phyloP scores from a whole-genome alignment of 2,888 invertebrate genomes.

The Heliconius aoede region DNA sequence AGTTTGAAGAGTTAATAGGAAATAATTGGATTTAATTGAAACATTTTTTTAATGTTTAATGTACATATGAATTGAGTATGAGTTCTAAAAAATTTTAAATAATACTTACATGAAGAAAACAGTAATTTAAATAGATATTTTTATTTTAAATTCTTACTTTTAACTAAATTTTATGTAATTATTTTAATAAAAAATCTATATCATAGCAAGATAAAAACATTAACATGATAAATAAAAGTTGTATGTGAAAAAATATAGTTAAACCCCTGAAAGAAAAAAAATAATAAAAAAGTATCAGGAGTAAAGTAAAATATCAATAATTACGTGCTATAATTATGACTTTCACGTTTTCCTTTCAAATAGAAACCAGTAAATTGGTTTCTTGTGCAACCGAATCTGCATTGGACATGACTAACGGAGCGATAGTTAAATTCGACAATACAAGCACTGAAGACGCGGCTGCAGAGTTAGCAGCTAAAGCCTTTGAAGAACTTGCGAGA shows the following conservation, averaged over 20 bases:
- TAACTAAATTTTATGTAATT: no score
- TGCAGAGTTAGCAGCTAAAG: conserved; percentile 64
- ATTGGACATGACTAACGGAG: conserved; percentile 63
- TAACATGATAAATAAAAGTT: background rate
- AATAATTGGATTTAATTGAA: no score
- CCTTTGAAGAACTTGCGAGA: conserved; percentile 64
- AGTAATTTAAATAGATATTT: no score
- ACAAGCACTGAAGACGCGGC: conserved; percentile 63
- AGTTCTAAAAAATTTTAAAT: no score
- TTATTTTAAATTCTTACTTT: no score
- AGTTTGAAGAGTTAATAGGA: no score
- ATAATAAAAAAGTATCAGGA: background rate
- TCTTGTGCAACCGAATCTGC: conserved; percentile 66
- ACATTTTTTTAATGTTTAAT: no score
- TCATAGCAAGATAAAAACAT: background rate
- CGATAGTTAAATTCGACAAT: conserved; percentile 66
- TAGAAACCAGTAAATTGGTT: conserved; percentile 60
- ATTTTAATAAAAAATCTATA: no score
- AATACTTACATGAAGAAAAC: no score
- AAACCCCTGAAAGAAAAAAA: background rate
- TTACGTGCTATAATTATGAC: background rate
- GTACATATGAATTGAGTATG: no score
- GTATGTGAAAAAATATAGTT: no score
- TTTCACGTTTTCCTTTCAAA: background rate
- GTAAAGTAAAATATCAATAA: background rate